Conservation (phyloP, 2,888 invertebrate species). For the Macrosoma leucophasiata region DNA sequence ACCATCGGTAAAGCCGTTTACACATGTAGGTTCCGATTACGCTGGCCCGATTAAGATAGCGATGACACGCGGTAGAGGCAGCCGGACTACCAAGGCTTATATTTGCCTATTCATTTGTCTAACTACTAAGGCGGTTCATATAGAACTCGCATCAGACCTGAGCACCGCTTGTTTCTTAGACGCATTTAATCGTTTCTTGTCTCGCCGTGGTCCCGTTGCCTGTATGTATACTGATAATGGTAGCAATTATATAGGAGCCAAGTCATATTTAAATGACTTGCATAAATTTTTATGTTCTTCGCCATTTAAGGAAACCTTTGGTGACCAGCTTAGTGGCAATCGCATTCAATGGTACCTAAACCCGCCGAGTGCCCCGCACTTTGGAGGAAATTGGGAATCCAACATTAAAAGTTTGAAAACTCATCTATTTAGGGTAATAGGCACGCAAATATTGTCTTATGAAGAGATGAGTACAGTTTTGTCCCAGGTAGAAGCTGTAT, state of each 20-base stretch:
- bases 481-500: slow-evolving; percentile 5
- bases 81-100: slow-evolving; percentile 18
- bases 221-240: slow-evolving; percentile 30
- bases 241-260: slow-evolving; percentile 30
- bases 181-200: slow-evolving; percentile 31
- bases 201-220: slow-evolving; percentile 27
- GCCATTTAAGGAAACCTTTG: too few species aligned
- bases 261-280: too few species aligned
- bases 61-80: slow-evolving; percentile 8
- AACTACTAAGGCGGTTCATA: slow-evolving; percentile 25
- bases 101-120: slow-evolving; percentile 28
- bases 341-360: slow-evolving; percentile 7
- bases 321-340: too few species aligned
- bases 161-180: slow-evolving; percentile 29
- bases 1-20: slow-evolving; percentile 12
- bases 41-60: slow-evolving; percentile 8
- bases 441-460: slow-evolving; percentile 9
- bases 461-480: slow-evolving; percentile 18
- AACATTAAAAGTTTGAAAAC: slow-evolving; percentile 7
- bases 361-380: slow-evolving; percentile 7
- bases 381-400: slow-evolving; percentile 7
- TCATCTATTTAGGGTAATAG: slow-evolving; percentile 8
- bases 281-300: too few species aligned
- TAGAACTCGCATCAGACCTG: slow-evolving; percentile 1
- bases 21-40: slow-evolving; percentile 13